Evolutionary conservation across 1,140 invertebrate genomes (phyloP), one percentile per base, ranked within the genome.

Genomic region (Kradibia gibbosae): DNA sequence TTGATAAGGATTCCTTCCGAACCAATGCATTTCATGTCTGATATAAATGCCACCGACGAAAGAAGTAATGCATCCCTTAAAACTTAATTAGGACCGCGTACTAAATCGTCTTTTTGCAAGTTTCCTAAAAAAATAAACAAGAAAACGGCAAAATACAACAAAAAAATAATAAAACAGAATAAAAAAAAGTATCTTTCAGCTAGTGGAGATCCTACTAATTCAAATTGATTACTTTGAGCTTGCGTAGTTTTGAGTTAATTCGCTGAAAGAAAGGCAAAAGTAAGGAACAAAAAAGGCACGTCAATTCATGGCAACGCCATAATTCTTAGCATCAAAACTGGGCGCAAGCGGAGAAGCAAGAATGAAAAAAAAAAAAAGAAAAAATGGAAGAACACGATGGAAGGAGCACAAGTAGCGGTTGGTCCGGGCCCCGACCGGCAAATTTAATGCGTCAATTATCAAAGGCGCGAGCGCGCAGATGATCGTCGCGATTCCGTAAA

Each of bases 371-470:
- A 10, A 53, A 28, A 60, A 45, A 45, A 4, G 39, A 71, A 20
- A 39, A 60, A 42, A 8, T 3, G 50, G 70, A 48, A n/a, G 39
- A 70, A 39, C 42, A 45, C 3, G 39, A n/a, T n/a, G n/a, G 45
- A 45, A 55, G 20, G 25, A 10, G 34, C 25, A 36, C 36, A 77
- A 65, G 45, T 62, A 67, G 75, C 28, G 34, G 42, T 42, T 53
- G 17, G 60, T 77, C 13, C 75, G 4, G 36, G 13, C 77, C 57
- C 65, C 20, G 70, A 34, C 20, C 31, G 62, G 67, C 78, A 80
- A 80, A 80, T 80, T 80, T 72, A 80, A 70, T 45, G 70, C 78
- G 78, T 60, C 78, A 80, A 80, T 72, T 80, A 60, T 31, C 67
- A 53, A 60, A 53, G 50, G 50, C 67, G 50, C 75, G 36, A 39